phyloP scores from a whole-genome alignment of 2,113 vertebrate genomes.

The Trogon surrucura region DNA sequence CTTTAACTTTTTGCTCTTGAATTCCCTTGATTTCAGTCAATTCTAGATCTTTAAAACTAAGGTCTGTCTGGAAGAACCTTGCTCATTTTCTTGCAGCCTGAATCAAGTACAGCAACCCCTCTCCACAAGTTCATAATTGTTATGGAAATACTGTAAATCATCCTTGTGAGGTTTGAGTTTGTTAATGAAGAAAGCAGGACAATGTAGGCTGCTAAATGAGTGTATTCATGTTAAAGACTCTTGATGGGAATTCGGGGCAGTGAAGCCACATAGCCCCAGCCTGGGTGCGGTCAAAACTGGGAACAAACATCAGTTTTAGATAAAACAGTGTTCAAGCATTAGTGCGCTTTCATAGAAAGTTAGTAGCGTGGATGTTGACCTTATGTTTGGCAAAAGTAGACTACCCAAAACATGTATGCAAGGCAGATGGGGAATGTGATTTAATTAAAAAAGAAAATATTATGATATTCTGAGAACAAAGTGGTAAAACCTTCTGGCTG shows the following conservation, averaged over 20 bases:
- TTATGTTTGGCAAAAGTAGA: slow-evolving; percentile 66
- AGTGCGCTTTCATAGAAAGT: slow-evolving; percentile 22
- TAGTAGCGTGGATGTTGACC: slow-evolving; percentile 58
- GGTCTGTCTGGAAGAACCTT: neutral
- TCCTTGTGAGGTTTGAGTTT: neutral
- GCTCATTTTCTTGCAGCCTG: neutral
- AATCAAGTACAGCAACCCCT: neutral
- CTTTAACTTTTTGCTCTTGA: neutral
- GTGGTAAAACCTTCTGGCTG: slow-evolving; percentile 48
- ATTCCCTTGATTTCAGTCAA: neutral
- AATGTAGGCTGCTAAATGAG: slow-evolving; percentile 20
- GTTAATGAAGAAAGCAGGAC: slow-evolving; percentile 50
- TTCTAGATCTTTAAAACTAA: neutral
- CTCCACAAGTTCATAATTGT: neutral
- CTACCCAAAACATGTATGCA: slow-evolving; percentile 40
- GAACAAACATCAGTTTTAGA: slow-evolving; percentile 54
- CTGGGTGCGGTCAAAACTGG: slow-evolving; percentile 52
- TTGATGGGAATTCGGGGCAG: slow-evolving; percentile 22
- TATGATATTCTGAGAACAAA: slow-evolving; percentile 53
- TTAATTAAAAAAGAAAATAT: slow-evolving; percentile 61
- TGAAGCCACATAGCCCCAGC: slow-evolving; percentile 15
- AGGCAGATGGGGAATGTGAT: slow-evolving; percentile 58
- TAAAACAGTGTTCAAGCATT: slow-evolving; percentile 10
- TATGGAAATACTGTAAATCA: neutral
- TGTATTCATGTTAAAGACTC: neutral